Evolutionary conservation across 2,888 invertebrate species (phyloP), one percentile per base, ranked within the genome.

Genomic region (Xestoiulus laeticollis): DNA sequence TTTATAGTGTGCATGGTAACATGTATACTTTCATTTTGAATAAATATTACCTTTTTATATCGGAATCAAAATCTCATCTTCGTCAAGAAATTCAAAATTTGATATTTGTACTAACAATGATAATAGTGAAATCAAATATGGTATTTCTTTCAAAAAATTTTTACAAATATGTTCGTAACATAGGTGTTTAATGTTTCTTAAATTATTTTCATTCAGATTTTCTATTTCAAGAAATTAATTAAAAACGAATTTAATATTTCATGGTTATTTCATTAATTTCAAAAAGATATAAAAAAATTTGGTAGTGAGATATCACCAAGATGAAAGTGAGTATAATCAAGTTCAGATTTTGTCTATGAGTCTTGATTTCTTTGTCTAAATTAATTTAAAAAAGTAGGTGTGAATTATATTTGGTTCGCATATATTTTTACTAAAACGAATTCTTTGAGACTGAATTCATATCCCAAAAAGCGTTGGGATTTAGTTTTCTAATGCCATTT

Each of bases 341-440:
- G 10, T 6, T 22, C 22, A 4, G 22, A 22, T 59, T 59, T 59
- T 59, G 59, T 59, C n/a, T 68, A 26, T 10, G 78, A 8, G 12
- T 78, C 22, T 78, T 26, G 30, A 78, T 78, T 78, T 78, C 78
- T 30, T 78, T 78, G 78, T 30, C 30, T 78, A 78, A 78, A 78
- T 78, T 78, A 26, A 26, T 78, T 78, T 78, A 26, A 78, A 68
- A 78, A 30, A 30, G 78, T 78, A 78, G 30, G 78, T 78, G 78
- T 78, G 78, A 78, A 78, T 78, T 78, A 78, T 30, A 26, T 78
- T 78, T 78, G 68, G 30, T 78, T 30, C 14, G 10, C 78, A 68
- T 5, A 26, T 0, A 3, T 68, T 68, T 59, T 59, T 59, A 1
- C 1, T 12, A 48, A 53, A 53, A 53, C n/a, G 22, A 22, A 59